Percentiles rank a stretch among this genome's conserved stretches.
Conservation (phyloP, 2,888 invertebrate genomes). For the Helobdella robusta region DNA sequence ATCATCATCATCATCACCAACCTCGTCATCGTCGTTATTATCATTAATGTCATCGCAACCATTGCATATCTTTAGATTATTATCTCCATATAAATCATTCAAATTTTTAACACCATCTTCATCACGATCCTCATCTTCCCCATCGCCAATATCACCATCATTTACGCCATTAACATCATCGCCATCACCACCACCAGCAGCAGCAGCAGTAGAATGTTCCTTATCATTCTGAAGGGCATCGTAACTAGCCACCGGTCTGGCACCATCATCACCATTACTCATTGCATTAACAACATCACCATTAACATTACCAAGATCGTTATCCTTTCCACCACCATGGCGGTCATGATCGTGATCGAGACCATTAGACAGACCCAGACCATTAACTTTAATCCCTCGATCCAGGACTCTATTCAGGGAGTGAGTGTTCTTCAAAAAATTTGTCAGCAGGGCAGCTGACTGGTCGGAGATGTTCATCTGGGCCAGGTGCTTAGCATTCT, state of each 20-base stretch:
- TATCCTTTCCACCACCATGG: no score
- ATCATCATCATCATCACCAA: no score
- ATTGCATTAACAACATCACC: neutral
- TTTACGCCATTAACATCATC: neutral
- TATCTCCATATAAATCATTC: neutral
- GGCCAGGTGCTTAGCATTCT: no score
- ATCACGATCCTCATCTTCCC: neutral
- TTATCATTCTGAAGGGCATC: no score
- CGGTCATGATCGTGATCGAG: no score
- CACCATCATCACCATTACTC: neutral
- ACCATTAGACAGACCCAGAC: no score
- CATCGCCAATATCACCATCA: neutral
- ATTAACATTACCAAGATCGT: neutral
- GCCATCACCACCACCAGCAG: neutral
- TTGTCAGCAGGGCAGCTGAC: neutral
- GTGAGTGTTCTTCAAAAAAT: no score
- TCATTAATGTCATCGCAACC: no score
- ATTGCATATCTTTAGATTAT: neutral
- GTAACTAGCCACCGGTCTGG: no score
- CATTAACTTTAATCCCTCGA: no score
- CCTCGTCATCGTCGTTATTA: conserved; percentile 5
- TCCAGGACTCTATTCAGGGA: no score
- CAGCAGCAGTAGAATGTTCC: neutral
- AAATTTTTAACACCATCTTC: neutral
- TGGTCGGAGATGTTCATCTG: neutral